Evolutionary conservation across 2,888 invertebrate genomes (phyloP).

Genomic region (Pseudolycoriella hygida): DNA sequence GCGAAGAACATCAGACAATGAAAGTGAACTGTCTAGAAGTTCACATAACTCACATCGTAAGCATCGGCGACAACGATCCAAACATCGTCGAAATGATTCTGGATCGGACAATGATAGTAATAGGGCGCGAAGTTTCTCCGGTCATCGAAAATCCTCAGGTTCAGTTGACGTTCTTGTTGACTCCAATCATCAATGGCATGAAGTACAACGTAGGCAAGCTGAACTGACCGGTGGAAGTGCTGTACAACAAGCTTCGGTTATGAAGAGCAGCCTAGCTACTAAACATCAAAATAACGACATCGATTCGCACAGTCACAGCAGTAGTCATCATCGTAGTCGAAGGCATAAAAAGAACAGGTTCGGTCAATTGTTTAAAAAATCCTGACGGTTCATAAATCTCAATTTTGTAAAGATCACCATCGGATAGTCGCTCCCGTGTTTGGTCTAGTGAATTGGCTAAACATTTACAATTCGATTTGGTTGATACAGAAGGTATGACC

Average conservation of each 20-base stretch:
- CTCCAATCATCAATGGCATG: conserved; percentile 77
- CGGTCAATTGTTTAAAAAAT: conserved; percentile 8
- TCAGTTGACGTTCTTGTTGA: conserved; percentile 55
- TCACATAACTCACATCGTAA: conserved; percentile 62
- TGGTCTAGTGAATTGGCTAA: conserved; percentile 64
- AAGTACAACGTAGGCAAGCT: conserved; percentile 61
- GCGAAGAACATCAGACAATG: conserved; percentile 70
- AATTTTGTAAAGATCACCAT: conserved; percentile 38
- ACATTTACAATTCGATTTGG: conserved; percentile 72
- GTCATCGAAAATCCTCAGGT: conserved; percentile 27
- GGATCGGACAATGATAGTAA: conserved; percentile 54
- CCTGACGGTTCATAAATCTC: background rate
- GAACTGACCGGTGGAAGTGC: conserved; percentile 33
- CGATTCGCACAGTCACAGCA: conserved; percentile 41
- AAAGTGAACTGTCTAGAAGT: conserved; percentile 74
- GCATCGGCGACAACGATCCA: conserved; percentile 52
- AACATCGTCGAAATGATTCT: conserved; percentile 53
- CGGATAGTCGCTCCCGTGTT: conserved; percentile 48
- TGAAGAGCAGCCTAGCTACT: conserved; percentile 36
- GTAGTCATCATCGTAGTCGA: conserved; percentile 29
- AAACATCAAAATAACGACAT: conserved; percentile 30
- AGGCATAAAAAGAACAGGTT: conserved; percentile 42
- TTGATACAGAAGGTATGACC: conserved; percentile 78
- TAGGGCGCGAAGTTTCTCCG: conserved; percentile 29
- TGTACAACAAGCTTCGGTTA: conserved; percentile 53